Percentiles rank a stretch among this genome's conserved stretches.
Conservation (phyloP, 1,140 invertebrate species). For the Temnothorax nylanderi region DNA sequence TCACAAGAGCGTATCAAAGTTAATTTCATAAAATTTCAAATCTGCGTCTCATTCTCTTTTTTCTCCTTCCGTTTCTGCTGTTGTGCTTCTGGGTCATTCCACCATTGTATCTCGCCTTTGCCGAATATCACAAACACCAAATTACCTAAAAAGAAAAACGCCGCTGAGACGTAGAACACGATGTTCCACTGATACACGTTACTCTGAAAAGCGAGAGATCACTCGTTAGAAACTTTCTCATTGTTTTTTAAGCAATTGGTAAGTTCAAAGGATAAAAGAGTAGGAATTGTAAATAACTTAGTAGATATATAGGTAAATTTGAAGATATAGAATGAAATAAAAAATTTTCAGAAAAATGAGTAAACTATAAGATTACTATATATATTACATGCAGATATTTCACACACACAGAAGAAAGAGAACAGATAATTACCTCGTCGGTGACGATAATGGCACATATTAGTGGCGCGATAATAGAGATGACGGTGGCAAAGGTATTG, state of each 20-base stretch:
- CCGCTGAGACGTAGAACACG: slow-evolving; percentile 87
- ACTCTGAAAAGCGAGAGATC: slow-evolving; percentile 79
- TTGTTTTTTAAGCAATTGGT: neutral
- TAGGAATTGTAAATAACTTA: neutral
- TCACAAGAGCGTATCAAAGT: neutral
- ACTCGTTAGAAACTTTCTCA: neutral
- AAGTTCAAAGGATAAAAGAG: neutral
- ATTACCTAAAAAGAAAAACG: slow-evolving; percentile 85
- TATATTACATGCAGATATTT: neutral
- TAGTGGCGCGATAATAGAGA: slow-evolving; percentile 87
- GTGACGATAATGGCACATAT: slow-evolving; percentile 84
- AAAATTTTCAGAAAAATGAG: neutral
- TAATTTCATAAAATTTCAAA: neutral
- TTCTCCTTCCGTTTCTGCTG: neutral
- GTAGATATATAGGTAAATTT: neutral
- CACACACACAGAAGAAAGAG: neutral
- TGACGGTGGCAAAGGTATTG: slow-evolving; percentile 88
- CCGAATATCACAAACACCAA: slow-evolving; percentile 85
- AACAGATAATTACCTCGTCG: slow-evolving; percentile 74
- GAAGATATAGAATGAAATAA: neutral
- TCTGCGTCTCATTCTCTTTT: neutral
- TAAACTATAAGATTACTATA: neutral
- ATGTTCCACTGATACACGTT: slow-evolving; percentile 85
- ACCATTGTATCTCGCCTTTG: slow-evolving; percentile 82
- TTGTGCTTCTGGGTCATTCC: slow-evolving; percentile 76